Evolutionary conservation across 2,113 vertebrate genomes (phyloP), one percentile per base, ranked within the genome.

Genomic region (Vidua chalybeata): DNA sequence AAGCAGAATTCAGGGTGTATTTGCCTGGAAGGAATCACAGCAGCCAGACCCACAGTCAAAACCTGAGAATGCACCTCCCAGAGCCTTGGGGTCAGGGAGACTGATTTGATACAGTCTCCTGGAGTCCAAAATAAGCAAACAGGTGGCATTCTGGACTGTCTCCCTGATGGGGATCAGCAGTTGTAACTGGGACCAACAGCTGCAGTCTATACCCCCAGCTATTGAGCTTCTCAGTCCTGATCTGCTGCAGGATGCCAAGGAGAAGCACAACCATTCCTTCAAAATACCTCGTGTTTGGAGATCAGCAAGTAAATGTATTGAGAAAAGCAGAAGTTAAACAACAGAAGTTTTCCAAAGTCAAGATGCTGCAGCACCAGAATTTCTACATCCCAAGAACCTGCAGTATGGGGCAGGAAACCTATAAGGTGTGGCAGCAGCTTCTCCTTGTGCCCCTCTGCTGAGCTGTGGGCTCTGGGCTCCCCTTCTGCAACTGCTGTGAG

Each of bases 341-440:
- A 49, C 17, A 21, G 11, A 46, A 54, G 7, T 68, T 63, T 73
- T 67, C 52, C 13, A 2, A 56, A 35, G 31, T 28, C 49, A 55
- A 49, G 26, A 24, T 41, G n/a, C 28, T 62, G 33, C 45, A 72
- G 33, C 14, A 52, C 21, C 18, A 84, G 41, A 22, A 55, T 51
- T 84, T 74, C 14, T 1, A 1, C 14, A 8, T 45, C 8, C 54
- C 3, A 2, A 39, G 13, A 1, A 2, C 10, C 15, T 1, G 2
- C 21, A 48, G 37, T 11, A 8, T 8, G 2, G 28, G 21, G 12
- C 5, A 75, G 18, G 37, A 73, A 82, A 46, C 27, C 0, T 0
- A 8, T 3, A 35, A 46, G 11, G 23, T 5, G 5, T 13, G 28
- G 58, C 49, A 91, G 43, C 61, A 79, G 31, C 11, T 54, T 77